These are phyloP conservation scores for Crotalus horridus DNA, from an alignment of 2,113 vertebrate species.

Conservation along the genomic window DNA sequence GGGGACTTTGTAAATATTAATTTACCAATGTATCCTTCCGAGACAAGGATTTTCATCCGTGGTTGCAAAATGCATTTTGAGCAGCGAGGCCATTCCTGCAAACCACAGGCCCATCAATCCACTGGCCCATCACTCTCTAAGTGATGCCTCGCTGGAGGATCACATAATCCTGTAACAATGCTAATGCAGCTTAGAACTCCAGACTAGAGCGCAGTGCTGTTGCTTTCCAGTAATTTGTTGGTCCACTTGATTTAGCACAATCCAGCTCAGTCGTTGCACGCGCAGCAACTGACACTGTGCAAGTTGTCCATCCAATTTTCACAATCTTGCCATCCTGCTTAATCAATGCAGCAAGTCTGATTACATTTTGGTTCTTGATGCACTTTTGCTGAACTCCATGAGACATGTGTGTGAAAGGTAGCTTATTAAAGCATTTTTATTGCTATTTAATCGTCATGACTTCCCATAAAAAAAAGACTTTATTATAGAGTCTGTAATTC, in stretches of 20 bases:
- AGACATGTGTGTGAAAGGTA: not conserved
- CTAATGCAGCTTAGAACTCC: not conserved
- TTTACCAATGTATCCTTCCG: rapidly evolving
- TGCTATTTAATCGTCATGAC: not conserved
- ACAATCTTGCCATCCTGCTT: constrained; percentile 5
- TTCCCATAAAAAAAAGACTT: not conserved
- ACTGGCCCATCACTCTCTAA: not conserved
- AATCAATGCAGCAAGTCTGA: constrained; percentile 29
- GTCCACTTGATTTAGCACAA: constrained; percentile 20
- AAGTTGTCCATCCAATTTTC: constrained; percentile 23
- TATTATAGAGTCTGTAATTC: not conserved
- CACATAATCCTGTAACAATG: not conserved
- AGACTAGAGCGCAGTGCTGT: not conserved
- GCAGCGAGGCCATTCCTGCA: not conserved
- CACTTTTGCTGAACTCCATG: not conserved
- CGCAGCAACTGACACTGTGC: constrained; percentile 27
- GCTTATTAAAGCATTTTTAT: not conserved
- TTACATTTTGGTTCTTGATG: constrained; percentile 2
- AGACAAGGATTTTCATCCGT: not conserved
- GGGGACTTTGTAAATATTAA: not conserved
- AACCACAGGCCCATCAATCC: not conserved
- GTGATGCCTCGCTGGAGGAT: not conserved
- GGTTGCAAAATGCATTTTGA: not conserved
- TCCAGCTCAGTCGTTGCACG: constrained; percentile 35
- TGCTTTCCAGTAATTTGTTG: not conserved